Evolutionary conservation across 1,140 invertebrate species (phyloP), one percentile per base, ranked within the genome.

Genomic region (Mylabris phalerata): DNA sequence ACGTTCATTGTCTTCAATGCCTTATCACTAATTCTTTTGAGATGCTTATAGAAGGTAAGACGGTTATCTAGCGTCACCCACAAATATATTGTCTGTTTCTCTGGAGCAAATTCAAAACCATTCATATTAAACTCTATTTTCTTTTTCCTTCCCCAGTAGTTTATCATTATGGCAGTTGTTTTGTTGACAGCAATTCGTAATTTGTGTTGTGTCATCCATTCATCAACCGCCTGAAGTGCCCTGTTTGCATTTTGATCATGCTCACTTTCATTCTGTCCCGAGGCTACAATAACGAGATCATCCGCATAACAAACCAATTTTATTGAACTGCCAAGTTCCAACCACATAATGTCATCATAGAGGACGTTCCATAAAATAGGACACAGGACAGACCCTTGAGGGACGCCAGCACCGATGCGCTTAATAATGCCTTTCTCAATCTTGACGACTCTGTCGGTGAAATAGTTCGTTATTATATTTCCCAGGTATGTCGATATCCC

Each of bases 281-380:
- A 10, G 4, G 69, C 58, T 0, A 68, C 38, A 10, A 60, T 49
- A 0, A 60, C 66, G 3, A 67, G 45, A 47, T 73, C 69, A 42
- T 74, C 70, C 0, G 69, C 66, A 46, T 65, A 74, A 9, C 61
- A 62, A 1, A 69, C 26, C 1, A 3, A 4, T 48, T 19, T 48
- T 24, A 48, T 25, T 52, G 2, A 67, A 50, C 0, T 26, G 44
- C 0, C 48, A n/a, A 2, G 50, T 46, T 0, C 58, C 50, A 5
- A 64, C 60, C 38, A 11, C n/a, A 74, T 57, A 0, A 73, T 13
- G 3, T 43, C 60, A 42, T 74, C 70, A 25, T 73, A 73, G 0
- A 58, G 43, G 1, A 63, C 39, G 41, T 71, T 72, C 71, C 71
- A 74, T 1, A 74, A 49, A 19, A 64, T 58, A 0, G 71, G 71